phyloP scores from a whole-genome alignment of 2,797 vertebrate species.

The Anniella stebbinsi region DNA sequence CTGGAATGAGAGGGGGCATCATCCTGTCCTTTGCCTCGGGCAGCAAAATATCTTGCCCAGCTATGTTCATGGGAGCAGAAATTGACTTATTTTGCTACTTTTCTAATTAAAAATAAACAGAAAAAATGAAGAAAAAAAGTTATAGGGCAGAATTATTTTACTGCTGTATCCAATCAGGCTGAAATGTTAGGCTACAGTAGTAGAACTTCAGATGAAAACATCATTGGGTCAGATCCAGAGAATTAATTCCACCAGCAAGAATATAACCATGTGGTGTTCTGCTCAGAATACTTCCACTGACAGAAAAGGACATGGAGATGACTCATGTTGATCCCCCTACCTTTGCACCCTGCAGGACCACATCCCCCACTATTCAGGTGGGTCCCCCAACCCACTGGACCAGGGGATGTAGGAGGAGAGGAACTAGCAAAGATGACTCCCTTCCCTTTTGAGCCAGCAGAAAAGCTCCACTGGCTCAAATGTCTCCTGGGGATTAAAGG shows the following conservation, averaged over 20 bases:
- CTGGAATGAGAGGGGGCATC: no score
- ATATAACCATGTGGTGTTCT: not conserved
- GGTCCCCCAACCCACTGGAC: no score
- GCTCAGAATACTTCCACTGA: not conserved
- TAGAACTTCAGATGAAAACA: no score
- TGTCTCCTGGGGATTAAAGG: not conserved
- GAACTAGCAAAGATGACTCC: no score
- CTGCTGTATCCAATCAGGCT: not conserved
- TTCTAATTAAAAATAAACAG: not conserved
- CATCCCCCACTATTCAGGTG: no score
- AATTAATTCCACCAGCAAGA: not conserved
- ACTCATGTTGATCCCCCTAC: no score
- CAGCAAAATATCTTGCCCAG: no score
- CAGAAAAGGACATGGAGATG: not conserved
- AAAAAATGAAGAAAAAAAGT: not conserved
- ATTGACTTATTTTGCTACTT: not conserved
- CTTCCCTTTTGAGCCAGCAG: not conserved
- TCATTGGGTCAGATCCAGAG: not conserved
- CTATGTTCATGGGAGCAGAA: not conserved
- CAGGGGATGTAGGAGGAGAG: no score
- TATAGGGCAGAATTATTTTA: not conserved
- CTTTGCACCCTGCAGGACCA: no score
- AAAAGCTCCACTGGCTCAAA: not conserved
- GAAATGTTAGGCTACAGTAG: not conserved
- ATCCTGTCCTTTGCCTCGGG: no score